These are phyloP conservation scores for Lasioglossum marginatum DNA, from an alignment of 2,888 invertebrate species.

Conservation along the genomic window DNA sequence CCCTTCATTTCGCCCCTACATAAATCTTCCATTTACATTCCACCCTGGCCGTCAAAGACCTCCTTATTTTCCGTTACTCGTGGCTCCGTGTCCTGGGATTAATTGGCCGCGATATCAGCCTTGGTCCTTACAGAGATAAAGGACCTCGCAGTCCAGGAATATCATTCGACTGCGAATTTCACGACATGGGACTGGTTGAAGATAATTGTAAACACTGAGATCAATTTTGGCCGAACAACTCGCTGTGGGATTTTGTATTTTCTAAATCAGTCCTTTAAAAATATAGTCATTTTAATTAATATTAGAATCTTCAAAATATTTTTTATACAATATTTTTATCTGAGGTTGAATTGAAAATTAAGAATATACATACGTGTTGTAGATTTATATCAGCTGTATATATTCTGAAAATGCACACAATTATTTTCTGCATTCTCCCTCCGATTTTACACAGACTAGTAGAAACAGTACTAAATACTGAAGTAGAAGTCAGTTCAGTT, in stretches of 20 bases:
- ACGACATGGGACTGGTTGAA: not conserved
- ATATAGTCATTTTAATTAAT: not conserved
- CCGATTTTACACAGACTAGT: not conserved
- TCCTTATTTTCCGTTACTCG: constrained; percentile 35
- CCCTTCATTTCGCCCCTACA: constrained; percentile 65
- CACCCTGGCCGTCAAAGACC: constrained; percentile 11
- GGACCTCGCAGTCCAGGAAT: not conserved
- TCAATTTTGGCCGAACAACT: too few relatives aligned
- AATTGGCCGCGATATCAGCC: constrained; percentile 58
- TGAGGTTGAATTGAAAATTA: not conserved
- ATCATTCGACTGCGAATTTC: not conserved
- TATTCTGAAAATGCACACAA: not conserved
- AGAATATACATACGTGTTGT: not conserved
- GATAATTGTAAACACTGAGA: not conserved
- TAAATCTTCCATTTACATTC: constrained; percentile 69
- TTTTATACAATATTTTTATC: not conserved
- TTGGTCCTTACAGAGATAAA: not conserved
- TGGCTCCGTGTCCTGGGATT: constrained; percentile 45
- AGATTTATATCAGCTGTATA: too few relatives aligned
- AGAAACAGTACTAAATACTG: too few relatives aligned
- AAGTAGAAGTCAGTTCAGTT: not conserved
- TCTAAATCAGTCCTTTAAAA: not conserved
- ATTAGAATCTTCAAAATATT: not conserved
- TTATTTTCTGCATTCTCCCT: not conserved
- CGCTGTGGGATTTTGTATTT: not conserved